Base-by-base conservation (phyloP, 2,888 invertebrate species). In the Agrenia bidenticulata region DNA sequence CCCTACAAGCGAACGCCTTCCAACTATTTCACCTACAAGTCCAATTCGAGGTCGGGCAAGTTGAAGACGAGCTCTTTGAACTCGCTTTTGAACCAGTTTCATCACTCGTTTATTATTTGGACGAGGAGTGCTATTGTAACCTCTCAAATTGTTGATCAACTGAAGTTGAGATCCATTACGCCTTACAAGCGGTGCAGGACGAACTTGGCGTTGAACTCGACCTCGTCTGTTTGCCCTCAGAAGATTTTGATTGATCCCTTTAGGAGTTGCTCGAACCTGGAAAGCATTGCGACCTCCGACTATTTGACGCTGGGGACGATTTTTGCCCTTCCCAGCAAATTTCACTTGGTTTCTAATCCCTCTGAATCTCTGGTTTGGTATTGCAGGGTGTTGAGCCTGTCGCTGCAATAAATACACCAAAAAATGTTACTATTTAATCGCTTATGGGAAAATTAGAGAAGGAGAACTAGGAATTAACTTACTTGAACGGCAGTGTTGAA, bases 41-140 rank as follows among this genome's bases (percentile, higher is more conserved):
- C 32, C 32, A 4, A 32, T 7, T 15, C 23, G 17, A 13, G 21
- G 55, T 17, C 23, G 5, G 9, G 32, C 55, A 26, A 55, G 32
- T 7, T 55, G 37, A 19, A 66, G 39, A 37, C 69, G 64, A 4
- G 72, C 72, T 39, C 66, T 59, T 59, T 69, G 69, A 4, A 73
- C 64, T 2, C 69, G 66, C 26, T 73, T 65, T 61, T 69, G 61
- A 11, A 72, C 73, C 5, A 73, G 42, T 24, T 66, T 71, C 26
- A 69, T 15, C 17, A 63, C 60, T 32, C 66, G 41, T n/a, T 67
- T 66, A 5, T 49, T 58, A 41, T 54, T 57, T 15, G 5, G 17
- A 17, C 45, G 45, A 17, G n/a, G 45, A 5, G 15, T 45, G 45
- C 15, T 45, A 51, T 51, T 51, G 9, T 21, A 15, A 17, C 21